Evolutionary conservation across 1,140 invertebrate genomes (phyloP), one percentile per base, ranked within the genome.

Genomic region (Nomia melanderi): DNA sequence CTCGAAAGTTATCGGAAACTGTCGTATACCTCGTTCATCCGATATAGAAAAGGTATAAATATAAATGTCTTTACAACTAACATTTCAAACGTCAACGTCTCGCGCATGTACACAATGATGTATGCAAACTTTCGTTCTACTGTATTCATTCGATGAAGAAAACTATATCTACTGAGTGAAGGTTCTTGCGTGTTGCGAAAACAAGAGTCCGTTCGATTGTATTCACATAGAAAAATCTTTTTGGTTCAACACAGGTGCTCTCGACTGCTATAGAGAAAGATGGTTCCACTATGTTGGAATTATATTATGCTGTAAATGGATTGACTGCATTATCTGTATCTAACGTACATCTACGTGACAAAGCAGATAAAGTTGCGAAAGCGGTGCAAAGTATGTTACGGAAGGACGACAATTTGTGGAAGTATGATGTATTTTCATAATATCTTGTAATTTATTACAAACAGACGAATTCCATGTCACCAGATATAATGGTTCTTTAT

Each of bases 351-450:
- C n/a, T n/a, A 23, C 90, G 93, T 54, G 86, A 93, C 56, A 90
- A 91, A 25, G 94, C 94, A 78, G 90, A 92, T 23, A 94, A 94
- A 80, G 86, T 95, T 44, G 90, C 94, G 0, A 96, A 96, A 86
- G 93, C 93, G 73, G 88, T 97, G 27, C 94, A 95, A 85, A 93
- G 94, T 65, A 89, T 94, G 73, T 90, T 97, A 39, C 96, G 96
- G 83, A 96, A 96, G 78, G 96, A 97, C 92, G 96, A 97, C 78
- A 94, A 94, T 79, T 91, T 96, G 31, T 93, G 93, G 47, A 96
- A 95, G 95, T 96, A 92, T 25, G 69, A 36, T 23, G 11, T 47
- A 41, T 69, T 60, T 71, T 53, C 29, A 63, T 39, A 25, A 64
- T 20, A 23, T 65, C 66, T 25, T 54, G 17, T 47, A 47, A 5